Conservation (phyloP, 1,140 invertebrate species). For the Idris sp. region DNA sequence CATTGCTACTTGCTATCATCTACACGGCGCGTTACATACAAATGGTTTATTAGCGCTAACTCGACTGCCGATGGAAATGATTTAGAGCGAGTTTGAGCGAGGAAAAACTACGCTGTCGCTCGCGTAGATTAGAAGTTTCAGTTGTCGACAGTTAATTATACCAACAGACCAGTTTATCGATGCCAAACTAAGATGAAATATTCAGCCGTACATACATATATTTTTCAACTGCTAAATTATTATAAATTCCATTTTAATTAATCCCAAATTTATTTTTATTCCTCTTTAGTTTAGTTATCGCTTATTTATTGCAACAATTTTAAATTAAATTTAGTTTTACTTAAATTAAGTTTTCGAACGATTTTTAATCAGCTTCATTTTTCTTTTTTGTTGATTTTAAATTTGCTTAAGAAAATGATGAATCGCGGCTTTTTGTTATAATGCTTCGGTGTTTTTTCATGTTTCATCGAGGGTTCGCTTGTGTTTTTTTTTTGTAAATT, state of each 20-base stretch:
- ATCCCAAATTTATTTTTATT: no score
- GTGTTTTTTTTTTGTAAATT: conserved; percentile 52
- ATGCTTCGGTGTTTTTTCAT: conserved; percentile 38
- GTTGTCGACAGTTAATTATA: conserved; percentile 57
- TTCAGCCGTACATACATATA: no score
- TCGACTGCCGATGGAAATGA: conserved; percentile 57
- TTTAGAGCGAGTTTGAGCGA: conserved; percentile 40
- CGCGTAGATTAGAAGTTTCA: conserved; percentile 45
- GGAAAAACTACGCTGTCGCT: conserved; percentile 40
- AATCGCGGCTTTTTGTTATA: conserved; percentile 41
- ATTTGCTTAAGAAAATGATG: conserved; percentile 4
- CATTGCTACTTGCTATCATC: conserved; percentile 64
- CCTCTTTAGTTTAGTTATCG: no score
- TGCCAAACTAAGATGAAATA: conserved; percentile 23
- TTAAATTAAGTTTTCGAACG: no score
- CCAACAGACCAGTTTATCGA: conserved; percentile 38
- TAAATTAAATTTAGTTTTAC: no score
- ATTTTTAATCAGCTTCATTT: no score
- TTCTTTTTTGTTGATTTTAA: neutral
- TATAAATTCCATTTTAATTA: no score
- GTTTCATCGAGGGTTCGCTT: conserved; percentile 34
- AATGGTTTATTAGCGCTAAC: conserved; percentile 66
- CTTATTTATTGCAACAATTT: no score
- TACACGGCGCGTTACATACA: conserved; percentile 67
- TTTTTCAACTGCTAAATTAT: no score